A percentile compares a stretch with the other conserved stretches of the same genome.
These are phyloP conservation scores for Mustela nigripes DNA, from an alignment of 2,113 vertebrate genomes.

Conservation along the genomic window DNA sequence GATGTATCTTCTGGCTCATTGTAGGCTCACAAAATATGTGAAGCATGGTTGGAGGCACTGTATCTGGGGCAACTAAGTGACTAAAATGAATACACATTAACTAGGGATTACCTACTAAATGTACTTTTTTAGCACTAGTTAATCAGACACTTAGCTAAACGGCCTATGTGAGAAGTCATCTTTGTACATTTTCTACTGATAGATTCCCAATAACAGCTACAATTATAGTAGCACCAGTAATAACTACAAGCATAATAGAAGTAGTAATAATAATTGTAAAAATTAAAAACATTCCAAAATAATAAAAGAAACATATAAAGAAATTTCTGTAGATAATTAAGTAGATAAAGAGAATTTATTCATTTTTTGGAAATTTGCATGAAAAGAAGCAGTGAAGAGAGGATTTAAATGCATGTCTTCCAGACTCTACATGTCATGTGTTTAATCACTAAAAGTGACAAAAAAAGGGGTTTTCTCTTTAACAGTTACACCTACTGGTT, in stretches of 20 bases:
- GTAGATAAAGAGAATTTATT: background rate
- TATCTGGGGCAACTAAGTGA: background rate
- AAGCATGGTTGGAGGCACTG: background rate
- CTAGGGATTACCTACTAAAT: background rate
- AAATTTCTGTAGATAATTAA: background rate
- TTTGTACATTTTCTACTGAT: background rate
- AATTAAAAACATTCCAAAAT: background rate
- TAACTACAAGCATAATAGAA: no score
- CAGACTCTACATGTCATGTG: background rate
- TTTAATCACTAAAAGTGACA: background rate
- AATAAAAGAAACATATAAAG: background rate
- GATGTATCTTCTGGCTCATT: background rate
- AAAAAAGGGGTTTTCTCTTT: background rate
- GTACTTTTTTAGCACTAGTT: background rate
- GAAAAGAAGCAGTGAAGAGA: background rate
- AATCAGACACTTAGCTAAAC: background rate
- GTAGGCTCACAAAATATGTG: background rate
- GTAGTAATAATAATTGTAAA: background rate
- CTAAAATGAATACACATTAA: background rate
- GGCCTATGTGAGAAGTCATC: background rate
- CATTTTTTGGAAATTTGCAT: background rate
- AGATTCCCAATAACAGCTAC: background rate
- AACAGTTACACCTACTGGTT: background rate
- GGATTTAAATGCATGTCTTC: background rate
- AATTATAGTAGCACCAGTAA: background rate